Percentiles rank a stretch among this genome's conserved stretches.
Evolutionary conservation across 2,113 vertebrate species (phyloP).

Genomic region (Amia ocellicauda): DNA sequence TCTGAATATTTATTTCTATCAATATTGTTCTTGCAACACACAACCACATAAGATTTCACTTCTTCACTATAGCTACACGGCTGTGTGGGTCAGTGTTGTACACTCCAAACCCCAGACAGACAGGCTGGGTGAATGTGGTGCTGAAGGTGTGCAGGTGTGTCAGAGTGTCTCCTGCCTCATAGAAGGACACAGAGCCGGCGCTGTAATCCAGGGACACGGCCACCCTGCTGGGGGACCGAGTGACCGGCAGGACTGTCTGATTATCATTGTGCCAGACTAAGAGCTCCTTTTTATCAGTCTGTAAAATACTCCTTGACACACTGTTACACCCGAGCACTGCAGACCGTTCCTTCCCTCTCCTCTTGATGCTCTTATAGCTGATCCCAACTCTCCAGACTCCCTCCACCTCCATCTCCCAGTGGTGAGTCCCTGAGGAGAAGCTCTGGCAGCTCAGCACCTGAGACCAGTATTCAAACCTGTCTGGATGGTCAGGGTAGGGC

Average conservation of each 20-base stretch:
- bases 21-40: too few relatives aligned
- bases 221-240: constrained; percentile 27
- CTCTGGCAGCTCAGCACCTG: constrained; percentile 50
- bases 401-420: too few relatives aligned
- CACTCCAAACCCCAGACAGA: constrained; percentile 45
- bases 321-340: constrained; percentile 38
- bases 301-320: constrained; percentile 42
- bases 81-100: constrained; percentile 32
- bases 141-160: too few relatives aligned
- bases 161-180: too few relatives aligned
- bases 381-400: constrained; percentile 46
- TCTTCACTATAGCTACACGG: constrained; percentile 23
- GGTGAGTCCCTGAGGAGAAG: too few relatives aligned
- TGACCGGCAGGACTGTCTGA: neutral
- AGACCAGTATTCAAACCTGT: constrained; percentile 32
- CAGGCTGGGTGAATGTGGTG: constrained; percentile 32
- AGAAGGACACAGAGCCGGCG: too few relatives aligned
- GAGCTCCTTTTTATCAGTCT: constrained; percentile 26
- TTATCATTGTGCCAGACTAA: constrained; percentile 29
- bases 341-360: constrained; percentile 22
- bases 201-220: constrained; percentile 30
- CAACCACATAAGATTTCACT: too few relatives aligned
- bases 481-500: constrained; percentile 1
- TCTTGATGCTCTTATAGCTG: constrained; percentile 36
- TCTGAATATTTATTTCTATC: too few relatives aligned